Evolutionary conservation across 2,113 vertebrate genomes (phyloP).

Genomic region (Pygoscelis adeliae): DNA sequence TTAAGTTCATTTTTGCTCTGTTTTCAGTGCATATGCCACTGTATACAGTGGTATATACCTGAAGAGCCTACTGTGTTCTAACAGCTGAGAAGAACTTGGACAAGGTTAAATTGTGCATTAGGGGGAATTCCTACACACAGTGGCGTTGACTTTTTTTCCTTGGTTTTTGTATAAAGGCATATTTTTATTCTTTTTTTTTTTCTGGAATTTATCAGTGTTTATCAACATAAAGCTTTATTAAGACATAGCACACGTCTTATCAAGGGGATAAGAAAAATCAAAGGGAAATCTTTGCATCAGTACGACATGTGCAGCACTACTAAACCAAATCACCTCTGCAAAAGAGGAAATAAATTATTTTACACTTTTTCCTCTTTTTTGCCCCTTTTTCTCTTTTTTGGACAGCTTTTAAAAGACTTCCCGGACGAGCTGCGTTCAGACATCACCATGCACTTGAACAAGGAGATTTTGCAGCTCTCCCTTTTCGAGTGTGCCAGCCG

Average conservation of each 20-base stretch:
- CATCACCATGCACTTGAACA: slow-evolving; percentile 98
- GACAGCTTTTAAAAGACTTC: slow-evolving; percentile 95
- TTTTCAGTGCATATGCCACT: background rate
- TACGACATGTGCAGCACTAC: background rate
- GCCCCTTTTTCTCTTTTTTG: background rate
- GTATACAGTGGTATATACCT: background rate
- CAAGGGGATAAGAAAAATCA: background rate
- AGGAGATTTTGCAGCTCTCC: slow-evolving; percentile 96
- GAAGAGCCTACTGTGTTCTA: background rate
- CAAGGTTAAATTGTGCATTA: background rate
- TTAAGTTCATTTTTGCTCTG: background rate
- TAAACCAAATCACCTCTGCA: background rate
- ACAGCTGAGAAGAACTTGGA: background rate
- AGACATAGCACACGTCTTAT: background rate
- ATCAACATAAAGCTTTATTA: background rate
- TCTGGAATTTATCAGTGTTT: background rate
- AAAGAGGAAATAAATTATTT: background rate
- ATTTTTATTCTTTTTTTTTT: background rate
- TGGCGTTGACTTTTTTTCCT: background rate
- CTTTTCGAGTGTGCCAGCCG: slow-evolving; percentile 94
- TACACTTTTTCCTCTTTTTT: background rate
- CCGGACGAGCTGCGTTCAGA: slow-evolving; percentile 96
- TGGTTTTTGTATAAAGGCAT: background rate
- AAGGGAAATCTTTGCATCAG: background rate
- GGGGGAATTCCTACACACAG: background rate